A percentile compares a stretch with the other conserved stretches of the same genome.
Conservation (phyloP, 2,888 invertebrate genomes). For the Isotomurus palustris region DNA sequence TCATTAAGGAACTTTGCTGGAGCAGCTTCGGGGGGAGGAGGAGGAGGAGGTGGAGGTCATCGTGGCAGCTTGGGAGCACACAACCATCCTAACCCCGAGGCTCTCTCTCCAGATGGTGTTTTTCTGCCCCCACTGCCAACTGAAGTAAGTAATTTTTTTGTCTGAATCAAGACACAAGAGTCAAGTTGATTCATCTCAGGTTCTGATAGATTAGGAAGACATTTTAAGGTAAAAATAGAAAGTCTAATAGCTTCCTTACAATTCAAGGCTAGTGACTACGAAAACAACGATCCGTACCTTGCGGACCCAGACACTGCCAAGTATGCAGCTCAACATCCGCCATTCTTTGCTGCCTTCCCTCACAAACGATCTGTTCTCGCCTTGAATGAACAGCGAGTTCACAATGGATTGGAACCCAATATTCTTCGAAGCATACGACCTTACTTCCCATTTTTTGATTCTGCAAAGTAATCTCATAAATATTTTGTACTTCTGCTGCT, state of each 20-base stretch:
- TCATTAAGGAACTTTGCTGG: conserved; percentile 25
- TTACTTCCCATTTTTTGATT: conserved; percentile 56
- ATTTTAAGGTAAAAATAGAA: neutral
- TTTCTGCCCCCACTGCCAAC: conserved; percentile 43
- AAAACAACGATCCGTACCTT: conserved; percentile 41
- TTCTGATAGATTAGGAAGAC: neutral
- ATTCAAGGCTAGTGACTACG: conserved; percentile 37
- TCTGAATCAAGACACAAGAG: neutral
- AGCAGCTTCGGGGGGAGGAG: too few species aligned
- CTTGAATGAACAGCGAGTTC: conserved; percentile 59
- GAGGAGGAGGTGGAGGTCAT: conserved; percentile 12
- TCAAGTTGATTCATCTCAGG: too few species aligned
- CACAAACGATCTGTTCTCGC: conserved; percentile 60
- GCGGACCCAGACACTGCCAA: conserved; percentile 42
- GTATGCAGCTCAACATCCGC: conserved; percentile 46
- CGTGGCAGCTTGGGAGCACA: conserved; percentile 19
- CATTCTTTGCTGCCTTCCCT: conserved; percentile 63
- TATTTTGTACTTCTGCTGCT: neutral
- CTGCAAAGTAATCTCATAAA: conserved; percentile 36
- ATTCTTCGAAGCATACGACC: conserved; percentile 60
- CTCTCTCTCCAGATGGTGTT: conserved; percentile 43
- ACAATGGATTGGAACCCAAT: conserved; percentile 60
- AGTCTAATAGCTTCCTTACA: neutral
- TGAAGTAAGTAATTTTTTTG: conserved; percentile 28
- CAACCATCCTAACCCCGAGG: conserved; percentile 34